Evolutionary conservation across 2,888 invertebrate genomes (phyloP).

Genomic region (Pheosia gnoma): DNA sequence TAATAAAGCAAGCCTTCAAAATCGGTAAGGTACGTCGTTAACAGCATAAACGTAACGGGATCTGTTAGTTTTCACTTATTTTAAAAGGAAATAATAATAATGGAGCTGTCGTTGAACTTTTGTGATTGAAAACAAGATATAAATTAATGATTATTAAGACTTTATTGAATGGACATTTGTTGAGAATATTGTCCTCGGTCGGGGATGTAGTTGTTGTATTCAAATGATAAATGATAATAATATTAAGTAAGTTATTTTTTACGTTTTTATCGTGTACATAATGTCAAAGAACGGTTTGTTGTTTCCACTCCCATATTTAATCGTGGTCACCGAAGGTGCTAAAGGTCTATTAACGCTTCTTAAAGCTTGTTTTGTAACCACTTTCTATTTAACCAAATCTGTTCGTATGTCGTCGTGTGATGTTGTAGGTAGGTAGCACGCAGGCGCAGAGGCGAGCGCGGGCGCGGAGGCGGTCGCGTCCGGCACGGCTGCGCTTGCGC

Average conservation of each 20-base stretch:
- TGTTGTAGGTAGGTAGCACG: constrained; percentile 22
- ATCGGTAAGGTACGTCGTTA: constrained; percentile 51
- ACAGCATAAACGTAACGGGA: constrained; percentile 62
- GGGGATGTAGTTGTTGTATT: constrained; percentile 83
- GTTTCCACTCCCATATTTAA: constrained; percentile 74
- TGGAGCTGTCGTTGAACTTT: constrained; percentile 82
- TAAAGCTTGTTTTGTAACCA: constrained; percentile 64
- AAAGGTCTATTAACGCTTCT: constrained; percentile 81
- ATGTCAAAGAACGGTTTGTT: constrained; percentile 77
- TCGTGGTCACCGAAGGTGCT: constrained; percentile 80
- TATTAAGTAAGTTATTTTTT: constrained; percentile 85
- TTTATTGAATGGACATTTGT: constrained; percentile 82
- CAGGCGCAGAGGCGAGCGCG: constrained; percentile 8
- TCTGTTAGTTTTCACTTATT: constrained; percentile 70
- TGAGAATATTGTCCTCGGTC: constrained; percentile 78
- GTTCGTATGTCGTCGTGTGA: constrained; percentile 46
- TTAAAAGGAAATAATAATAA: constrained; percentile 58
- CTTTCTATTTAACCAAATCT: constrained; percentile 44
- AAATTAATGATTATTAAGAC: constrained; percentile 79
- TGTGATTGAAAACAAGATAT: constrained; percentile 78
- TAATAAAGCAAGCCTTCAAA: constrained; percentile 50
- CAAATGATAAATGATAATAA: constrained; percentile 82
- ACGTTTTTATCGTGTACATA: constrained; percentile 83
- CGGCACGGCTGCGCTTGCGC: neutral
- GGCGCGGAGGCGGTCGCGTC: constrained; percentile 5